Evolutionary conservation across 2,888 invertebrate genomes (phyloP).

Genomic region (Drosophila peninsularis): DNA sequence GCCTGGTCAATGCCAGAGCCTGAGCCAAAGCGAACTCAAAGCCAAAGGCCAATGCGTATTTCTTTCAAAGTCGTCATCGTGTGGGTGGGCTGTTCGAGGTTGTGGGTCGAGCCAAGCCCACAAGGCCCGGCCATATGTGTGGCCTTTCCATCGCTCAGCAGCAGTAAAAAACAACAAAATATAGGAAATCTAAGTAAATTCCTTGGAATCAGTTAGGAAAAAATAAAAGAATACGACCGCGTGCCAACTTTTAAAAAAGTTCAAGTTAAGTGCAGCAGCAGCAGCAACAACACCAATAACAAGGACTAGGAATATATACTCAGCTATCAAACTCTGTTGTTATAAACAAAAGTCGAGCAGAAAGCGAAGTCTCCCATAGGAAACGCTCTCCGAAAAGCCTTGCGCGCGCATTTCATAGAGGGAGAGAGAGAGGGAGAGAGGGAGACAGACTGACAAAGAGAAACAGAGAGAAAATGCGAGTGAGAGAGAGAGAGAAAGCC

Average conservation of each 20-base stretch:
- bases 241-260: slow-evolving; percentile 70
- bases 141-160: slow-evolving; percentile 54
- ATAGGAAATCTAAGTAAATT: slow-evolving; percentile 51
- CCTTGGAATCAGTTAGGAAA: slow-evolving; percentile 61
- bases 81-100: slow-evolving; percentile 31
- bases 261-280: slow-evolving; percentile 65
- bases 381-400: slow-evolving; percentile 13
- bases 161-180: slow-evolving; percentile 14
- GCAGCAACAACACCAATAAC: slow-evolving; percentile 15
- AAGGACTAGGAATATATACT: slow-evolving; percentile 29
- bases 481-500: slow-evolving; percentile 3
- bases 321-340: slow-evolving; percentile 45
- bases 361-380: slow-evolving; percentile 31
- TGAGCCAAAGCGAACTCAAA: slow-evolving; percentile 18
- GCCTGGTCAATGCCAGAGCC: slow-evolving; percentile 65
- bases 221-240: slow-evolving; percentile 28
- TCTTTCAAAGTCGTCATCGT: slow-evolving; percentile 68
- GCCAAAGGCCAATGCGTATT: slow-evolving; percentile 68
- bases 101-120: slow-evolving; percentile 29
- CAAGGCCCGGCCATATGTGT: slow-evolving; percentile 43
- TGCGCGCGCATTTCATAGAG: slow-evolving; percentile 67
- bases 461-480: not conserved
- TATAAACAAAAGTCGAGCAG: slow-evolving; percentile 61
- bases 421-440: slow-evolving; percentile 12
- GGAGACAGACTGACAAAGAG: not conserved